Base-by-base conservation (phyloP, 2,113 vertebrate species). In the Leptodactylus fuscus region DNA sequence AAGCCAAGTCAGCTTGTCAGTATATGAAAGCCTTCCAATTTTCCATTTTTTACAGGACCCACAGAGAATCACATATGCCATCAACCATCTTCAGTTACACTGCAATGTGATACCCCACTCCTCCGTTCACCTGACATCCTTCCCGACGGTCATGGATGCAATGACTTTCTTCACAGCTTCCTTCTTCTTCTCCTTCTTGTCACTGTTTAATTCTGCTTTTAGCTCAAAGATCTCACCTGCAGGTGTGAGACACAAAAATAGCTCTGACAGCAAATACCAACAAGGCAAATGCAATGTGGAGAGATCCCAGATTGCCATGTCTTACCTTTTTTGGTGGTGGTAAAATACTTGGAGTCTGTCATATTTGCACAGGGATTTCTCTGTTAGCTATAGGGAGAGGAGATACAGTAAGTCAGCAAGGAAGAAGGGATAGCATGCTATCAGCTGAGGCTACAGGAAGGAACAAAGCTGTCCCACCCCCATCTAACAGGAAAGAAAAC, bases 171-270 rank as follows among this genome's bases (percentile, higher is more conserved):
- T 99, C 88, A 99, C 98, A 0, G 98, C 98, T 89, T 99, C 98
- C 88, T 98, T 99, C 92, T 99, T 99, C 94, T 99, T 99, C 91
- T 99, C 98, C 88, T 99, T 99, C 92, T 99, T 99, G 91, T 99
- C 98, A 0, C 98, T 99, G 93, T 99, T 99, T 36, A 99, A 94
- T 88, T 99, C 98, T 0, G 98, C 98, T 89, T 99, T 99, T 89
- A 99, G 94, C 92, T 99, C 97, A 88, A 99, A 99, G 87, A 99
- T 99, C 94, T 99, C 98, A 81, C 98, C 98, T 99, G 89, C 16
- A 87, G 36, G 89, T 87, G 87, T 0, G 7, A 44, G 15, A 20
- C 18, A 48, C 27, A 83, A 46, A 62, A 36, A 46, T 60, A 83
- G 60, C 1, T 51, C 44, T 29, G 38, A 48, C 46, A 65, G 12